Evolutionary conservation across 2,888 invertebrate genomes (phyloP).

Genomic region (Napeogenes sylphis): DNA sequence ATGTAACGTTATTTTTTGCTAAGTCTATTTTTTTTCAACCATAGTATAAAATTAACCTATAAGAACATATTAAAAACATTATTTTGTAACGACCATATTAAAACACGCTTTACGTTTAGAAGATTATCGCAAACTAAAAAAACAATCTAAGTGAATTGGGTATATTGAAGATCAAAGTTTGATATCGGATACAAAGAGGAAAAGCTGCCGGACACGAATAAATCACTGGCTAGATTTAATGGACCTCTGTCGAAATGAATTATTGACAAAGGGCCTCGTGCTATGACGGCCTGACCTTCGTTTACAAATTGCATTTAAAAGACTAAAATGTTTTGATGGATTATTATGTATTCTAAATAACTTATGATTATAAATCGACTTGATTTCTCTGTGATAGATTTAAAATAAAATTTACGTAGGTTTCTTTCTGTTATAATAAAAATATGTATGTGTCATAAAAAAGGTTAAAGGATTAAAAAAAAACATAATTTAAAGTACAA

Average conservation of each 20-base stretch:
- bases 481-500: too few relatives aligned
- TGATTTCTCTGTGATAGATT: too few relatives aligned
- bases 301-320: slow-evolving; percentile 3
- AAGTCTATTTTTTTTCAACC: too few relatives aligned
- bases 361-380: background rate
- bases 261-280: slow-evolving; percentile 31
- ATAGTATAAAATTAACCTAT: too few relatives aligned
- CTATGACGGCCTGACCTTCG: slow-evolving; percentile 10
- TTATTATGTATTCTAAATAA: slow-evolving; percentile 1
- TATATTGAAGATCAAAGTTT: slow-evolving; percentile 19
- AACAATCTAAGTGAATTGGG: slow-evolving; percentile 16
- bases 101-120: background rate
- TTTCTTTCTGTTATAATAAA: too few relatives aligned
- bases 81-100: background rate
- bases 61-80: background rate
- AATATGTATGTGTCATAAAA: too few relatives aligned
- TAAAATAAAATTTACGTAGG: too few relatives aligned
- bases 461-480: too few relatives aligned
- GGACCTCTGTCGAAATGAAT: slow-evolving; percentile 36
- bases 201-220: slow-evolving; percentile 28
- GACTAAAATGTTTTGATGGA: slow-evolving; percentile 19
- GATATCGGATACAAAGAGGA: slow-evolving; percentile 13
- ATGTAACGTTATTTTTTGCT: too few relatives aligned
- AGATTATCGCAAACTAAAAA: background rate
- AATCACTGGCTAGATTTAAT: slow-evolving; percentile 37